Evolutionary conservation across 1,140 invertebrate genomes (phyloP).

Genomic region (Drosophila nasuta): DNA sequence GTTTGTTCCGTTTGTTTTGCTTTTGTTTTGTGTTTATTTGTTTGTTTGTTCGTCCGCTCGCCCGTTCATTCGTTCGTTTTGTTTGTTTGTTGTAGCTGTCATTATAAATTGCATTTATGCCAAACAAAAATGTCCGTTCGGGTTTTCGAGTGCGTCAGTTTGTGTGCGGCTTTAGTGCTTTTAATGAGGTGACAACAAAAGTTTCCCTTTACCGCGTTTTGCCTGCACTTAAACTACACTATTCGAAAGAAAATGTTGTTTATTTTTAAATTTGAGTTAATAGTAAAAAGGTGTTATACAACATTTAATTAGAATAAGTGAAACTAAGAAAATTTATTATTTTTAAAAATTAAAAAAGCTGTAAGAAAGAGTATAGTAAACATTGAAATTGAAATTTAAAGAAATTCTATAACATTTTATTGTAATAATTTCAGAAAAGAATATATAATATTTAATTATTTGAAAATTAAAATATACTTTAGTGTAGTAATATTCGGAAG

Average conservation of each 20-base stretch:
- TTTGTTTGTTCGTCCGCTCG: conserved; percentile 27
- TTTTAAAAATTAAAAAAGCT: no score
- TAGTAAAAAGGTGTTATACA: not conserved
- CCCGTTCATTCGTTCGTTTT: not conserved
- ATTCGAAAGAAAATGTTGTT: not conserved
- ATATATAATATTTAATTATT: no score
- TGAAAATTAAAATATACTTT: no score
- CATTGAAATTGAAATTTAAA: no score
- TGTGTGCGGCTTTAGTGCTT: conserved; percentile 48
- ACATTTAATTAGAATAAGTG: not conserved
- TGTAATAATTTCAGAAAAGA: no score
- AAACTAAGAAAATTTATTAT: not conserved
- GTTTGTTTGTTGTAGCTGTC: conserved; percentile 63
- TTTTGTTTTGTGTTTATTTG: conserved; percentile 27
- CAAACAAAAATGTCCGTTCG: conserved; percentile 46
- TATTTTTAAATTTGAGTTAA: not conserved
- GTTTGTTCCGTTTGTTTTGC: conserved; percentile 20
- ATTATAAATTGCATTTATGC: conserved; percentile 77
- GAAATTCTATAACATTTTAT: no score
- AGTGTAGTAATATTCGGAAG: no score
- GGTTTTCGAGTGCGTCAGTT: conserved; percentile 21
- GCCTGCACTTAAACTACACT: not conserved
- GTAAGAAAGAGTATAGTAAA: no score
- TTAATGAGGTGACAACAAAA: conserved; percentile 72
- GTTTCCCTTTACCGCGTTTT: conserved; percentile 13